Conservation (phyloP, 2,888 invertebrate genomes). For the Horisme vitalbata region DNA sequence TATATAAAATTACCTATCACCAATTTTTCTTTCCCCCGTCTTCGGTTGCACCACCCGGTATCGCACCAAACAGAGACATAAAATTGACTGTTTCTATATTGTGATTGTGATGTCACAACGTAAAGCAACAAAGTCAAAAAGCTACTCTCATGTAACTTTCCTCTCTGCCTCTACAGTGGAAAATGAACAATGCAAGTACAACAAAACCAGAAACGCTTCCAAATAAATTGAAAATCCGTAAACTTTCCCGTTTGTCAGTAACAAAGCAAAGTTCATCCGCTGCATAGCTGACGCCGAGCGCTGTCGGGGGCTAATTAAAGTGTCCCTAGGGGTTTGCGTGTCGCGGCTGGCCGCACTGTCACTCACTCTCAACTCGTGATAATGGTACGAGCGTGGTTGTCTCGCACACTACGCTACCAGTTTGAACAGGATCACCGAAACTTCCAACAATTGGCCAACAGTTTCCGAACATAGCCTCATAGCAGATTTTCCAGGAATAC, state of each 20-base stretch:
- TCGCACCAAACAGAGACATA: no score
- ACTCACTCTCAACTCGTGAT: slow-evolving; percentile 38
- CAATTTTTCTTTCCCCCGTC: no score
- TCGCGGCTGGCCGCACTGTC: slow-evolving; percentile 42
- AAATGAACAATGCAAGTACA: not conserved
- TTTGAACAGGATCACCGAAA: slow-evolving; percentile 12
- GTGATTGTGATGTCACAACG: no score
- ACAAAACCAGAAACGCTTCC: not conserved
- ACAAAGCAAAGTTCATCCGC: slow-evolving; percentile 21
- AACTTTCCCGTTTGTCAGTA: slow-evolving; percentile 15
- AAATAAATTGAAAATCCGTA: slow-evolving; percentile 17
- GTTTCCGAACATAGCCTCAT: slow-evolving; percentile 11
- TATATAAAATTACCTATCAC: no score
- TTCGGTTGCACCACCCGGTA: no score
- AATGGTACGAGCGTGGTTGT: slow-evolving; percentile 12
- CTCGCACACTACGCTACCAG: slow-evolving; percentile 9
- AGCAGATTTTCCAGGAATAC: not conserved
- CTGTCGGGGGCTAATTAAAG: slow-evolving; percentile 45
- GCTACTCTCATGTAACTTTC: no score
- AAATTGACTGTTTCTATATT: no score
- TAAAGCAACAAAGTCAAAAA: no score
- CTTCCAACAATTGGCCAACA: slow-evolving; percentile 7
- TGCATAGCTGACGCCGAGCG: slow-evolving; percentile 18
- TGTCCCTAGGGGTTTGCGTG: slow-evolving; percentile 33
- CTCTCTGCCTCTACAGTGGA: no score